Evolutionary conservation across 2,797 vertebrate species (phyloP), one percentile per base, ranked within the genome.

Genomic region (Agapornis canus): DNA sequence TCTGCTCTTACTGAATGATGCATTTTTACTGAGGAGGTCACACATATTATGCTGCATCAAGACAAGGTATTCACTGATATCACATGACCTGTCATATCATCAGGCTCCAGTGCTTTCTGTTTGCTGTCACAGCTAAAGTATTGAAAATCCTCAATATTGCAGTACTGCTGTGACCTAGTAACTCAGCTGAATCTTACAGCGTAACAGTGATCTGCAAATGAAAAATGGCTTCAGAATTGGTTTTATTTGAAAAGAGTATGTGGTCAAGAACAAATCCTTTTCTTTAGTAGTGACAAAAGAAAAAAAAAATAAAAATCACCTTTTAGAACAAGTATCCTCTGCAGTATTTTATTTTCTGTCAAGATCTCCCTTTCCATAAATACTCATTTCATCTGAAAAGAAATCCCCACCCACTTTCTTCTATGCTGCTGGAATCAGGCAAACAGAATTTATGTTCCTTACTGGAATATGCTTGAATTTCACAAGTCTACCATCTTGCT

Each of bases 91-190:
- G 69, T 69, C 95, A 69, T 47, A 83, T 72, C 85, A 90, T 45
- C 90, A 91, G 85, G 82, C 82, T 91, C 80, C 90, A 94, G n/a
- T 54, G 88, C 79, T 89, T 51, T 86, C 59, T 82, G 49, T 40
- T 68, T 72, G 61, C 87, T 94, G 73, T 65, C 87, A 92, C 82
- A 94, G 49, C 82, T 45, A 3, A 83, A 72, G 47, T 16, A 92
- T 2, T 4, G 3, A 90, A 91, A 94, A 94, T 59, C 39, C 54
- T 63, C 49, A 78, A 3, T 47, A 84, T 5, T 43, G 63, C 72
- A 49, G 52, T 32, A 83, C 82, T 88, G 61, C 26, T 83, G 54
- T 76, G 85, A 91, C 91, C 88, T 63, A 81, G 32, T 65, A 88
- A 92, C 56, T 85, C 54, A 59, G 48, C 22, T 75, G 65, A 76